Evolutionary conservation across 2,113 vertebrate species (phyloP), one percentile per base, ranked within the genome.

Genomic region (Elephas maximus): DNA sequence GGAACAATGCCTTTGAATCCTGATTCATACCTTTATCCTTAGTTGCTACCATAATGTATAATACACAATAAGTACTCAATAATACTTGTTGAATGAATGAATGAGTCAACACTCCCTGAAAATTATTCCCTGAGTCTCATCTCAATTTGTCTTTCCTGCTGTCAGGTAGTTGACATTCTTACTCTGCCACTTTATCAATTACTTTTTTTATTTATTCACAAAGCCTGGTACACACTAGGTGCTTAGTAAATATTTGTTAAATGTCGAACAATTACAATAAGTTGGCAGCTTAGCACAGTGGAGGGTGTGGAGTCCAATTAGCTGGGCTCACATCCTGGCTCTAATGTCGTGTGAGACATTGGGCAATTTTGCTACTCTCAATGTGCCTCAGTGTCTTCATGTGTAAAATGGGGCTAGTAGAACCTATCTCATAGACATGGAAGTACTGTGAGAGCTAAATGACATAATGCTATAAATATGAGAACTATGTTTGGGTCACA

Each of bases 91-190:
- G 63, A 94, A 48, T 78, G 41, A 85, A 28, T 24, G n/a, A 88
- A 69, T 90, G 80, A 85, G 12, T 81, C 41, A 28, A 3, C 63
- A 82, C 15, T 86, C 23, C 24, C 57, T 65, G 37, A 15, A 94
- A 94, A 90, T 81, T 65, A 96, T 83, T 88, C 30, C 33, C 85
- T 73, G 73, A 80, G 41, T 62, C 67, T 94, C 28, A 57, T 92
- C 9, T 92, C 28, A 84, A 12, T 76, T 73, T 2, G 63, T 17
- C 57, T 73, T 81, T 57, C 53, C 53, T 88, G 26, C 73, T 79
- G 28, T 76, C 15, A n/a, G 41, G 30, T 79, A 85, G 4, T 51
- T 62, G 28, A 94, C 45, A 92, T 91, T 88, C 84, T 76, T 44
- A 94, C 63, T 60, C 44, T 80, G 6, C 53, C 79, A 30, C 41